Conservation (phyloP, 2,113 vertebrate genomes). For the Pogonocichla stellata region DNA sequence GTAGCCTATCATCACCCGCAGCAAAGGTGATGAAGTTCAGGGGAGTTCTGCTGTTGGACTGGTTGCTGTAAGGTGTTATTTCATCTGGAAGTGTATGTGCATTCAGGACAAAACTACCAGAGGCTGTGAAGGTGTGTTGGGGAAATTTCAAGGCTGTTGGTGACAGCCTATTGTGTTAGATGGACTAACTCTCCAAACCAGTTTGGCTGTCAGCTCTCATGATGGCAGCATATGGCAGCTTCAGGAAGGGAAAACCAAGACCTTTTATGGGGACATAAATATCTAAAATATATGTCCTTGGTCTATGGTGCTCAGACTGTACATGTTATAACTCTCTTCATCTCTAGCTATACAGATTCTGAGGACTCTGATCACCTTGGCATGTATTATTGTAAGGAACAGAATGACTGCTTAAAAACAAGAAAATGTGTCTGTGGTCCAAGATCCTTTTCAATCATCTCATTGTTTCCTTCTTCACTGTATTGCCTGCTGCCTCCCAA, state of each 20-base stretch:
- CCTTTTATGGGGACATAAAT: not conserved
- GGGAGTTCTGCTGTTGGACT: not conserved
- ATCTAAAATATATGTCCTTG: not conserved
- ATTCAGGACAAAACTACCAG: not conserved
- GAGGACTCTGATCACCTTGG: not conserved
- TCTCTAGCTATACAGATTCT: not conserved
- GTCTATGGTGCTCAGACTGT: not conserved
- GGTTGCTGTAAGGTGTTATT: not conserved
- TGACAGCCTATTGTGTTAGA: not conserved
- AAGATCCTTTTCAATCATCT: constrained; percentile 9
- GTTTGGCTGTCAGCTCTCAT: fast-evolving
- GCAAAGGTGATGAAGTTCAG: not conserved
- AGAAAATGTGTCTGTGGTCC: not conserved
- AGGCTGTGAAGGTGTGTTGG: not conserved
- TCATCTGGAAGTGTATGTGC: not conserved
- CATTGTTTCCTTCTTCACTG: not conserved
- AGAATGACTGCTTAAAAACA: not conserved
- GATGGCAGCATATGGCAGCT: not conserved
- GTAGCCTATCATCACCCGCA: not conserved
- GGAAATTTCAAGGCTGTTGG: not conserved
- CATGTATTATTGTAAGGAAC: constrained; percentile 23
- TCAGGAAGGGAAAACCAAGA: not conserved
- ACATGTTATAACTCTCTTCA: not conserved
- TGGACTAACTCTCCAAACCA: not conserved
- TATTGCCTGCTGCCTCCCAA: not conserved